phyloP scores from a whole-genome alignment of 1,140 invertebrate genomes.

The Sarcophaga bullata region DNA sequence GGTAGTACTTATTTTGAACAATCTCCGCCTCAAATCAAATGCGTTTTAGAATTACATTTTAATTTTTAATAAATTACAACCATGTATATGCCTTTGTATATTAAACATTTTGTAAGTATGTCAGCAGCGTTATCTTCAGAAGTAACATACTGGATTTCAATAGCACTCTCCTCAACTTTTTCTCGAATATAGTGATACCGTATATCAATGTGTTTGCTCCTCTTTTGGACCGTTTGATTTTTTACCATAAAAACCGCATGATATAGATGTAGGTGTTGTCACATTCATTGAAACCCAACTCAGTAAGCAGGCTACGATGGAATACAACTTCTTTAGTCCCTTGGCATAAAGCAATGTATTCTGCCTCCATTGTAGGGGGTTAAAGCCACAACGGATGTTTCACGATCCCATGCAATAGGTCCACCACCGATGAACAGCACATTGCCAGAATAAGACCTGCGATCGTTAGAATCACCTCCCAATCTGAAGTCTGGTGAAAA shows the following conservation, averaged over 20 bases:
- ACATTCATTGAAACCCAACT: too few relatives aligned
- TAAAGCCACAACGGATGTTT: slow-evolving; percentile 47
- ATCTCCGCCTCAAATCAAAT: too few relatives aligned
- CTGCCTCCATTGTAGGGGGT: slow-evolving; percentile 64
- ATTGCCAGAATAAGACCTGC: neutral
- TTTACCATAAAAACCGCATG: too few relatives aligned
- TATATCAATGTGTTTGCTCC: slow-evolving; percentile 25
- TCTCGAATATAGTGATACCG: neutral
- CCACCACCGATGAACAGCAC: neutral
- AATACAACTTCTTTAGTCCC: too few relatives aligned
- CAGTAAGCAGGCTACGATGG: too few relatives aligned
- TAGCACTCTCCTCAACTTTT: neutral
- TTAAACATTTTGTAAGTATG: neutral
- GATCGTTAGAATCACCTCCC: slow-evolving; percentile 48
- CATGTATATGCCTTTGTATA: too few relatives aligned
- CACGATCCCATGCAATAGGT: neutral
- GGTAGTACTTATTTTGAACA: too few relatives aligned
- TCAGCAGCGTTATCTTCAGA: neutral
- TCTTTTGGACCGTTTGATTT: neutral
- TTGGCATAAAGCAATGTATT: too few relatives aligned
- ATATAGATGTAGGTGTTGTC: too few relatives aligned
- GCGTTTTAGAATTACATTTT: too few relatives aligned
- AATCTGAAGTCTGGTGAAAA: slow-evolving; percentile 52
- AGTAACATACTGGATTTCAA: neutral
- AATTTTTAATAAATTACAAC: too few relatives aligned